phyloP scores from a whole-genome alignment of 2,113 vertebrate species.

The Agapornis roseicollis region DNA sequence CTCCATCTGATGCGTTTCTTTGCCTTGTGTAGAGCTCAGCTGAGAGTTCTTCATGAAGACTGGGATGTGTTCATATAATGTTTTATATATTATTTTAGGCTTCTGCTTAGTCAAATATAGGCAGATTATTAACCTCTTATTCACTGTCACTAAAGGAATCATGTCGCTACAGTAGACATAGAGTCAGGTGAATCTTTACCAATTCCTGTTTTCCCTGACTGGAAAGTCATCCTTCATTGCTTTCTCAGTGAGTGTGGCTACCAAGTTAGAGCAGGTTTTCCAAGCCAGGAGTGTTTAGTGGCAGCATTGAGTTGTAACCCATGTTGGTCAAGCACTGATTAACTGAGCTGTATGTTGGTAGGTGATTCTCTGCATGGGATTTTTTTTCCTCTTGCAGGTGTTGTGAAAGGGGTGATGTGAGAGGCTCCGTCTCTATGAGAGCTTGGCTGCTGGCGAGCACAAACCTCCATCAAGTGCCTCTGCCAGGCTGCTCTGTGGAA shows the following conservation, averaged over 20 bases:
- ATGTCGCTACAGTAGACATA: background rate
- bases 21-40: background rate
- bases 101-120: background rate
- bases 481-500: background rate
- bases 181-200: background rate
- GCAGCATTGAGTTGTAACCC: background rate
- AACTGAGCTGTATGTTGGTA: background rate
- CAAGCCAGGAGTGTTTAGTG: background rate
- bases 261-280: background rate
- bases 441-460: background rate
- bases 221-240: background rate
- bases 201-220: background rate
- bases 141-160: background rate
- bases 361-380: background rate
- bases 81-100: conserved; percentile 49
- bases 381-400: background rate
- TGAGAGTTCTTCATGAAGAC: background rate
- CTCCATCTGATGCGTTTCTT: background rate
- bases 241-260: background rate
- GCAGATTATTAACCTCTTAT: background rate
- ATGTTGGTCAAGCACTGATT: background rate
- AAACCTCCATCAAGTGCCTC: background rate
- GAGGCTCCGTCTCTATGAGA: background rate
- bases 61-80: conserved; percentile 27
- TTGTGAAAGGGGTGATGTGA: background rate